phyloP scores from a whole-genome alignment of 2,113 vertebrate genomes.

The Chauna torquata region DNA sequence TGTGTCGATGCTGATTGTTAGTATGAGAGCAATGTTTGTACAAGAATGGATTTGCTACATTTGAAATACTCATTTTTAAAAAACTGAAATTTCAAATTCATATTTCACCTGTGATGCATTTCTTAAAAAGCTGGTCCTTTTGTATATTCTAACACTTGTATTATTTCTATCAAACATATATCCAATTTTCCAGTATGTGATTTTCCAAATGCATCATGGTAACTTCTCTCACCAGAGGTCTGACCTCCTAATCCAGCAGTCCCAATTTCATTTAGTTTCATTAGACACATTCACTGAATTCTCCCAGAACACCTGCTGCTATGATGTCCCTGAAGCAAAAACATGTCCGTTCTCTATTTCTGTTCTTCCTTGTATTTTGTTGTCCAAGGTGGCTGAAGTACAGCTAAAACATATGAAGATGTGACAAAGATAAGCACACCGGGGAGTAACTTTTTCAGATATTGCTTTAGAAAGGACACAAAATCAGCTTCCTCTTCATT shows the following conservation, averaged over 20 bases:
- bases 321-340: neutral
- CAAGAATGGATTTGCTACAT: neutral
- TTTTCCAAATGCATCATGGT: neutral
- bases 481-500: neutral
- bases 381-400: neutral
- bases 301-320: neutral
- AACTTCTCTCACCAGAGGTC: neutral
- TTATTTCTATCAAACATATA: neutral
- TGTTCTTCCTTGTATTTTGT: neutral
- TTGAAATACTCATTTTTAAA: neutral
- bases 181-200: neutral
- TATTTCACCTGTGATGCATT: neutral
- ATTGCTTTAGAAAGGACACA: neutral
- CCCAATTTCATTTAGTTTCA: neutral
- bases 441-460: neutral
- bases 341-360: neutral
- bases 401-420: neutral
- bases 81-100: neutral
- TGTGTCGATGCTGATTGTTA: neutral
- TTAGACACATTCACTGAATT: neutral
- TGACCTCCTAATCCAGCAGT: neutral
- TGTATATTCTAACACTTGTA: neutral
- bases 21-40: neutral
- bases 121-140: neutral
- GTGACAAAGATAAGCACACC: neutral